phyloP scores from a whole-genome alignment of 2,797 vertebrate genomes.

The Gymnoscopelus braueri region DNA sequence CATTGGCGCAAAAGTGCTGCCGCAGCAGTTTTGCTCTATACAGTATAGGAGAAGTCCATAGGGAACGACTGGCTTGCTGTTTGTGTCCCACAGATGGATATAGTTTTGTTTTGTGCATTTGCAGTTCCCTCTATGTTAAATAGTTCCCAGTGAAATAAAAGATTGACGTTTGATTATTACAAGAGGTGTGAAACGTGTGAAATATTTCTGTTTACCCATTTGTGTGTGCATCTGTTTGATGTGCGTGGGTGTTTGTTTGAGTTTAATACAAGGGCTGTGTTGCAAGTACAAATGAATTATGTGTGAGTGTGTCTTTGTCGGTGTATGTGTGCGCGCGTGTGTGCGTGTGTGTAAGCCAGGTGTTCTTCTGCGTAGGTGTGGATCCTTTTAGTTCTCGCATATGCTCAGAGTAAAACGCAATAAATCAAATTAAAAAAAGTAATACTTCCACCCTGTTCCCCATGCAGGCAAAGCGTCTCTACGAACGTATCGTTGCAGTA shows the following conservation, averaged over 20 bases:
- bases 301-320: slow-evolving; percentile 6
- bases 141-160: slow-evolving; percentile 25
- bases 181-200: slow-evolving; percentile 16
- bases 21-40: slow-evolving; percentile 44
- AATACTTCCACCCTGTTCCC: slow-evolving; percentile 68
- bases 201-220: slow-evolving; percentile 29
- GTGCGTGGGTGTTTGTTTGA: slow-evolving; percentile 12
- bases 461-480: slow-evolving; percentile 63
- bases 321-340: slow-evolving; percentile 18
- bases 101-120: slow-evolving; percentile 9
- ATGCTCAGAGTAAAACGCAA: slow-evolving; percentile 73
- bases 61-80: slow-evolving; percentile 17
- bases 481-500: slow-evolving; percentile 64
- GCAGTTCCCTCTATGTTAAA: slow-evolving; percentile 24
- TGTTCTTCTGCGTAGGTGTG: slow-evolving; percentile 53
- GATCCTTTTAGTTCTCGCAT: slow-evolving; percentile 61
- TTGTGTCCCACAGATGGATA: slow-evolving; percentile 15
- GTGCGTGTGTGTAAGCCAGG: slow-evolving; percentile 38
- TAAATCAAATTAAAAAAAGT: slow-evolving; percentile 82
- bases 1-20: slow-evolving; percentile 51
- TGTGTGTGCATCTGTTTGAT: slow-evolving; percentile 24
- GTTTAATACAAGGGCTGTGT: background rate
- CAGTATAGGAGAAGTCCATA: slow-evolving; percentile 10
- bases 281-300: background rate
- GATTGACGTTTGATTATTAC: slow-evolving; percentile 48